These are phyloP conservation scores for Hydraecia micacea DNA, from an alignment of 2,888 invertebrate species.

Conservation along the genomic window DNA sequence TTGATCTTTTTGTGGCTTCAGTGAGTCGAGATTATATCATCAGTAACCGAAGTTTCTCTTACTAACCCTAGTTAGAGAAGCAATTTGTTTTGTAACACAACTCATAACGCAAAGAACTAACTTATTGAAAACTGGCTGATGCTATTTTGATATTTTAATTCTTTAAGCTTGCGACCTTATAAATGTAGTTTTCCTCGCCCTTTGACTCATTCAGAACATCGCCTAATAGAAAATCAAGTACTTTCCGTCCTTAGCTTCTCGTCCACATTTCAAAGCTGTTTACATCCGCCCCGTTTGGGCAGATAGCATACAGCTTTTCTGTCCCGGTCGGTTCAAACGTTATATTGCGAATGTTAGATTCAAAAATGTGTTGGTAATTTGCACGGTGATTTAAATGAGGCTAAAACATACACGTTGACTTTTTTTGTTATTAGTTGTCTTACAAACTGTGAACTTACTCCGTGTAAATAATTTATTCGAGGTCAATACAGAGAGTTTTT, in stretches of 20 bases:
- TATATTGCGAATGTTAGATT: neutral
- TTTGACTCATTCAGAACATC: conserved; percentile 33
- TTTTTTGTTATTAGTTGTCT: neutral
- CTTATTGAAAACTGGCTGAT: neutral
- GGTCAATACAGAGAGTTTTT: neutral
- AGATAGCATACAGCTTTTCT: neutral
- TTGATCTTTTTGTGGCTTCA: conserved; percentile 20
- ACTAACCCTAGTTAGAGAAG: neutral
- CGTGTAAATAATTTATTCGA: neutral
- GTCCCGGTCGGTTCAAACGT: neutral
- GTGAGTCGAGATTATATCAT: conserved; percentile 5
- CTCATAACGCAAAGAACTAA: neutral
- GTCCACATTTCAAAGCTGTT: neutral
- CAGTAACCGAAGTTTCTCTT: neutral
- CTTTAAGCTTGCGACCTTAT: conserved; percentile 21
- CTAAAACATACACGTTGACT: conserved; percentile 9
- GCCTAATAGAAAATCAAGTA: neutral
- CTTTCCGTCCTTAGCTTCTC: neutral
- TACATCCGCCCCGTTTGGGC: neutral
- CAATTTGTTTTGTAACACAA: neutral
- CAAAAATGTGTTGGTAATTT: neutral
- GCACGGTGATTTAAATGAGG: conserved; percentile 8
- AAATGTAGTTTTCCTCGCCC: conserved; percentile 3
- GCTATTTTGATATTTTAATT: conserved; percentile 4
- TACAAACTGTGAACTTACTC: neutral